phyloP scores from a whole-genome alignment of 2,797 vertebrate species.

The Rhinatrema bivittatum region DNA sequence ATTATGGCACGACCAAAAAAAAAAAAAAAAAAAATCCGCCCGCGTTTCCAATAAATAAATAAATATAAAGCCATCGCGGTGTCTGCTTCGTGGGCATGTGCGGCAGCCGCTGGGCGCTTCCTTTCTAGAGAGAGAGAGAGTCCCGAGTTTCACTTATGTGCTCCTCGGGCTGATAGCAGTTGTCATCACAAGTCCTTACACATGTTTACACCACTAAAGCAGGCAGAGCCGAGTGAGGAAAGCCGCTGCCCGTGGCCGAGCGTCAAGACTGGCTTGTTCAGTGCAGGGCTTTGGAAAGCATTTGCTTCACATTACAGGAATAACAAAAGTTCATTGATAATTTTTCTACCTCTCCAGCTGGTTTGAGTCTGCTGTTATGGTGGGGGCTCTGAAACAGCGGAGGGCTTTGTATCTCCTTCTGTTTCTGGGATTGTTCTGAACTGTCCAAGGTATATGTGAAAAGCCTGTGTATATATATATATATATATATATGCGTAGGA shows the following conservation, averaged over 20 bases:
- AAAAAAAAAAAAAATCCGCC: too few relatives aligned
- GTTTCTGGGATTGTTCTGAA: not conserved
- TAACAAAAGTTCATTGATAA: conserved; percentile 26
- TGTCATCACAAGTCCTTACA: not conserved
- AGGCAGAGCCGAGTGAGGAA: not conserved
- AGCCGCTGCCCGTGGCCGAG: too few relatives aligned
- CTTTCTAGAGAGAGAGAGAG: not conserved
- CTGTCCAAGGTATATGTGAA: not conserved
- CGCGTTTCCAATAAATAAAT: too few relatives aligned
- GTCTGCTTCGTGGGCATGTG: not conserved
- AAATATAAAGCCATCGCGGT: too few relatives aligned
- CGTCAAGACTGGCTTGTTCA: not conserved
- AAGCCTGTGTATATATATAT: not conserved
- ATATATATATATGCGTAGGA: too few relatives aligned
- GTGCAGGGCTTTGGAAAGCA: not conserved
- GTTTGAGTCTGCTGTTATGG: not conserved
- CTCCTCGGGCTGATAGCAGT: too few relatives aligned
- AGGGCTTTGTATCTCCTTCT: not conserved
- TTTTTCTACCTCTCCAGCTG: not conserved
- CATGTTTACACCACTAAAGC: not conserved
- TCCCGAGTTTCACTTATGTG: too few relatives aligned
- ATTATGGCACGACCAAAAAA: too few relatives aligned
- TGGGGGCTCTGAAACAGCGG: not conserved
- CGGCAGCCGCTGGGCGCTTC: not conserved
- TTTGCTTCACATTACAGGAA: conserved; percentile 18